Evolutionary conservation across 2,888 invertebrate species (phyloP), one percentile per base, ranked within the genome.

Genomic region (Allophyes oxyacanthae): DNA sequence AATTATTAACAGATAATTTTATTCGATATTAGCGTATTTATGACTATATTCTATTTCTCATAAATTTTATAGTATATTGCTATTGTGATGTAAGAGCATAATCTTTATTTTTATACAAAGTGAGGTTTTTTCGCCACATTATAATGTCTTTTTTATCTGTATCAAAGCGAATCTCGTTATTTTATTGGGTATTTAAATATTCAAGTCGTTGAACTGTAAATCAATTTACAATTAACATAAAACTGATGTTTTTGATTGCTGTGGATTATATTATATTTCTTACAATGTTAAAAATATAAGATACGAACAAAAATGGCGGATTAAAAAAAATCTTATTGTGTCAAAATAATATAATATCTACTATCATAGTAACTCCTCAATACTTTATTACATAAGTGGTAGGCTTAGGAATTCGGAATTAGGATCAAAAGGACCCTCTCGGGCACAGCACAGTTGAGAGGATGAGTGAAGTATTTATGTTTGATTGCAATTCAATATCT

Each of bases 181-280:
- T 52, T 59, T 64, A 64, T 68, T 42, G 38, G 30, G 14, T 50
- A 60, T 20, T 50, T 44, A 14, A 26, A 57, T 36, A 30, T 7
- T 15, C 32, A 53, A 34, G 55, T 63, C 69, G 28, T 45, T 53
- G 69, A 70, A 53, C 69, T 44, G 9, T 0, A 30, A 40, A 42
- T 56, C 40, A 30, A 56, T 68, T 53, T 38, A 63, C 46, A 60
- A 68, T 68, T 53, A 43, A 60, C 40, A 51, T 60, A 53, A 64
- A 64, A 20, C 8, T 14, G 14, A 30, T 32, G n/a, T 33, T 42
- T 62, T 36, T 49, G 50, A 64, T 67, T 49, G 37, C 30, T 9
- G 30, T 10, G 9, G 10, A 26, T 20, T 2, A 20, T 20, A 41
- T 65, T 48, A n/a, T 15, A n/a, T 5, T 42, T 34, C 41, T 45